A percentile compares a stretch with the other conserved stretches of the same genome.
phyloP scores from a whole-genome alignment of 2,888 invertebrate species.

The Ypsolopha sequella region DNA sequence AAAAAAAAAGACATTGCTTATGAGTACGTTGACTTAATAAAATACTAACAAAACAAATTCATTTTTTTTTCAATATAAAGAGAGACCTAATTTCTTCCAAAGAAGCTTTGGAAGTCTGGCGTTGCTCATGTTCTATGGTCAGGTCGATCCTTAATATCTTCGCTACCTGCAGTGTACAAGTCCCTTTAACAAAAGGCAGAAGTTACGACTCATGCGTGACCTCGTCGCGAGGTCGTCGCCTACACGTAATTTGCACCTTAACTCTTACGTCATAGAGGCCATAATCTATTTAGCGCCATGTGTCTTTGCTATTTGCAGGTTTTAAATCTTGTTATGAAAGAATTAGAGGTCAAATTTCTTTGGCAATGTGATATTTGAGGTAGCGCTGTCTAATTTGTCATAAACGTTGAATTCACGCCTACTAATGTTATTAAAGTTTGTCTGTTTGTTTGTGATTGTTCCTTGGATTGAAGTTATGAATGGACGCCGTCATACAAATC shows the following conservation, averaged over 20 bases:
- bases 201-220: conserved; percentile 22
- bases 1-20: no score
- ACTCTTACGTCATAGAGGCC: conserved; percentile 10
- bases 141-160: no score
- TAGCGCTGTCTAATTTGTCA: neutral
- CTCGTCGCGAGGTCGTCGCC: conserved; percentile 22
- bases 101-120: no score
- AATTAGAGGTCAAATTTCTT: neutral
- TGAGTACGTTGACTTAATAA: no score
- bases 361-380: neutral
- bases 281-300: conserved; percentile 11
- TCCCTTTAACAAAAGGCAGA: conserved; percentile 13
- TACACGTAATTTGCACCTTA: conserved; percentile 13
- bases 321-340: neutral
- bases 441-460: neutral
- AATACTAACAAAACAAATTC: no score
- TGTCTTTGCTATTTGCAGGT: neutral
- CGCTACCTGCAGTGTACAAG: no score
- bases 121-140: no score
- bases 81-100: no score
- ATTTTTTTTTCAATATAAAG: no score
- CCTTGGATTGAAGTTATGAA: no score
- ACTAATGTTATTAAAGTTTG: neutral
- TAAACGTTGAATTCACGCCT: neutral
- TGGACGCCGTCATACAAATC: no score